Evolutionary conservation across 1,140 invertebrate species (phyloP).

Genomic region (Drosophila pseudoananassae): DNA sequence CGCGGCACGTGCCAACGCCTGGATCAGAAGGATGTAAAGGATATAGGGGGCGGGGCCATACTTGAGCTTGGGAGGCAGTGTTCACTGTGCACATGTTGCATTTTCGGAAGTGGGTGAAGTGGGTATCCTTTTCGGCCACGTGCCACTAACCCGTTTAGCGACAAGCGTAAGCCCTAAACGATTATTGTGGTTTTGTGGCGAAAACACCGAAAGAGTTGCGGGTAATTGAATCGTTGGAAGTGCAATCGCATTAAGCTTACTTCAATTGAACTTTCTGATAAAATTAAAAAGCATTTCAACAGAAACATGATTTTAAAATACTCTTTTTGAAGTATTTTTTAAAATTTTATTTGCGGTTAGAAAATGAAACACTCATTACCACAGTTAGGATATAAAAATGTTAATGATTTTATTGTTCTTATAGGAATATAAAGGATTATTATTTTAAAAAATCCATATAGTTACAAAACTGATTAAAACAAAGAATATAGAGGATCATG

Average conservation of each 20-base stretch:
- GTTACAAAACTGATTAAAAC: no score
- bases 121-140: conserved; percentile 48
- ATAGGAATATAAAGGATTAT: no score
- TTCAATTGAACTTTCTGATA: conserved; percentile 55
- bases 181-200: conserved; percentile 64
- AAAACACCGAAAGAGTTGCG: conserved; percentile 65
- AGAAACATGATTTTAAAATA: background rate
- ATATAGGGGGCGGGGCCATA: conserved; percentile 9
- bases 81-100: conserved; percentile 64
- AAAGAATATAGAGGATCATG: no score
- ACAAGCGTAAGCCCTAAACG: conserved; percentile 68
- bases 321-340: background rate
- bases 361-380: no score
- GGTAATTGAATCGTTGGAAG: conserved; percentile 49
- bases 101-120: conserved; percentile 34
- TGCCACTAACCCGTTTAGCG: conserved; percentile 73
- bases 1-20: conserved; percentile 43
- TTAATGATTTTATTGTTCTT: no score
- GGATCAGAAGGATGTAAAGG: conserved; percentile 18
- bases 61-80: conserved; percentile 1
- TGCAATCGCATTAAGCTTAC: conserved; percentile 46
- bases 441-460: no score
- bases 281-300: background rate
- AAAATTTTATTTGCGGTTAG: background rate
- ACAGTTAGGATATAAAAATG: no score